Evolutionary conservation across 2,888 invertebrate genomes (phyloP).

Genomic region (Drosophila tripunctata): DNA sequence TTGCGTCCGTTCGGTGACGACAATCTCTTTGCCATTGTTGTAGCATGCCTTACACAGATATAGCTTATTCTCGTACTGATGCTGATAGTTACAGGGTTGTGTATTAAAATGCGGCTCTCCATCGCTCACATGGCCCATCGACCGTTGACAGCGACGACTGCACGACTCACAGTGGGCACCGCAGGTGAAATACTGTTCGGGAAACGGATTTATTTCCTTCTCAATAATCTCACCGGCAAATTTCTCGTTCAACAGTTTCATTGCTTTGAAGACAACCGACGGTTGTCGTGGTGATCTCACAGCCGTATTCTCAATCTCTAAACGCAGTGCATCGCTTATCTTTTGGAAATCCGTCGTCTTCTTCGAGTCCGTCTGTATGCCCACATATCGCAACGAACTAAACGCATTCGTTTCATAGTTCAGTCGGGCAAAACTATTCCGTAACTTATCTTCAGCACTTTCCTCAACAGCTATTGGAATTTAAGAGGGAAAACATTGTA

Average conservation of each 20-base stretch:
- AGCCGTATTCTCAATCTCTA: conserved; percentile 88
- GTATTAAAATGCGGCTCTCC: conserved; percentile 86
- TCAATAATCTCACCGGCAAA: conserved; percentile 89
- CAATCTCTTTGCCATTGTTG: conserved; percentile 85
- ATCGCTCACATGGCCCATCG: conserved; percentile 88
- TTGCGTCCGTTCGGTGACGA: conserved; percentile 77
- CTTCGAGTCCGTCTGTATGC: conserved; percentile 85
- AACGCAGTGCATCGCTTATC: conserved; percentile 86
- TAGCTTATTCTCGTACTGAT: conserved; percentile 89
- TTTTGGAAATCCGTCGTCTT: conserved; percentile 87
- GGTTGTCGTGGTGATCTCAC: conserved; percentile 89
- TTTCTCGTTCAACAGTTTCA: conserved; percentile 90
- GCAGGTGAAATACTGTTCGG: conserved; percentile 92
- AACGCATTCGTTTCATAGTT: conserved; percentile 89
- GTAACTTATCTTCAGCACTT: conserved; percentile 87
- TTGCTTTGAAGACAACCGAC: conserved; percentile 87
- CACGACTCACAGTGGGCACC: conserved; percentile 89
- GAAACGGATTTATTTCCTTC: conserved; percentile 87
- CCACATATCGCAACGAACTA: conserved; percentile 89
- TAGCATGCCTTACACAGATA: conserved; percentile 88
- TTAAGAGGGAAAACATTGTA: not conserved
- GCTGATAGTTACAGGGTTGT: conserved; percentile 86
- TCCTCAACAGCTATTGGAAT: conserved; percentile 85
- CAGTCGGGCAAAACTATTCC: conserved; percentile 87
- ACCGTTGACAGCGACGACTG: conserved; percentile 86